These are phyloP conservation scores for Peromyscus polionotus DNA, from an alignment of 2,113 vertebrate species.

Conservation along the genomic window DNA sequence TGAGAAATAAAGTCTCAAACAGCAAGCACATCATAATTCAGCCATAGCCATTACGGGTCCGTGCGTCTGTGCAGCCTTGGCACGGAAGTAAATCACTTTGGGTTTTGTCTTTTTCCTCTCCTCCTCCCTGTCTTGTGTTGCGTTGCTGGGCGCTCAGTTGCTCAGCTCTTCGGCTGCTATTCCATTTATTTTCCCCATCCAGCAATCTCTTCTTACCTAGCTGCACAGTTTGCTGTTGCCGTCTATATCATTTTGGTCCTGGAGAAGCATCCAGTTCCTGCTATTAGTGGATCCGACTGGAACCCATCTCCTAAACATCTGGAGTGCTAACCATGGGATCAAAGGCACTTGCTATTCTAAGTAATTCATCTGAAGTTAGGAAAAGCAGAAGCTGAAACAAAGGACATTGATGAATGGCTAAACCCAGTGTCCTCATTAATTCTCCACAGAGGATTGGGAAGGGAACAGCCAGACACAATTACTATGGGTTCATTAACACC, in stretches of 20 bases:
- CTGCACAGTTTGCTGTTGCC: background rate
- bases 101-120: background rate
- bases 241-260: constrained; percentile 2
- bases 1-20: background rate
- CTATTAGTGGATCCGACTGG: constrained; percentile 1
- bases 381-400: background rate
- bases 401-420: background rate
- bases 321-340: background rate
- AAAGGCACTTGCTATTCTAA: constrained; percentile 38
- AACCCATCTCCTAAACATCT: constrained; percentile 23
- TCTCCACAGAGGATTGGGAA: background rate
- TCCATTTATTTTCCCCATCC: background rate
- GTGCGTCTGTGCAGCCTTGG: background rate
- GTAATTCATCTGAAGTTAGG: background rate
- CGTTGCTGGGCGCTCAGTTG: background rate
- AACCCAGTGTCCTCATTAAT: constrained; percentile 30
- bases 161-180: background rate
- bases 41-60: background rate
- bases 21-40: constrained; percentile 35
- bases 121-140: background rate
- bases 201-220: background rate
- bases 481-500: background rate
- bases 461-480: background rate
- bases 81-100: background rate
- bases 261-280: constrained; percentile 17